phyloP scores from a whole-genome alignment of 1,140 invertebrate species.

The Stegodyphus dumicola region DNA sequence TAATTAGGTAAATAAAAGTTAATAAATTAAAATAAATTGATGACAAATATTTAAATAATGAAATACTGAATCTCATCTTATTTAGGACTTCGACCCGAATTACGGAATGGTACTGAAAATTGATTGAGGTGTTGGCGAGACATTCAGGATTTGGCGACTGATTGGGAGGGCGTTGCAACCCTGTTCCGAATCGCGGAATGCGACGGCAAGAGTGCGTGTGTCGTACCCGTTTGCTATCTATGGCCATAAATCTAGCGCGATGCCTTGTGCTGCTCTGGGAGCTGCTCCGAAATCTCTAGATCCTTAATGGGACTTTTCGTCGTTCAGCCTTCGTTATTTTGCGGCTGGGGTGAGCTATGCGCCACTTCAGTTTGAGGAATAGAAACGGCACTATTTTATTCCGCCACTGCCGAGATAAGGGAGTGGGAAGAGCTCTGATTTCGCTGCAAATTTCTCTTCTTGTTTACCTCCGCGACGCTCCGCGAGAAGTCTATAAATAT shows the following conservation, averaged over 20 bases:
- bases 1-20: no score
- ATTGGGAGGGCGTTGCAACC: neutral
- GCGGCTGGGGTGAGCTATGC: slow-evolving; percentile 32
- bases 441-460: slow-evolving; percentile 43
- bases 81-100: no score
- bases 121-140: no score
- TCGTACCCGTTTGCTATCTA: slow-evolving; percentile 41
- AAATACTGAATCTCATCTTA: no score
- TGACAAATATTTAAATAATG: no score
- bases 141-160: neutral
- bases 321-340: slow-evolving; percentile 12
- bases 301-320: slow-evolving; percentile 38
- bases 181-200: neutral
- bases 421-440: slow-evolving; percentile 36
- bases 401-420: neutral
- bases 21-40: no score
- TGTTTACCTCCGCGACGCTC: slow-evolving; percentile 37
- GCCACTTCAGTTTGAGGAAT: slow-evolving; percentile 36
- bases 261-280: neutral
- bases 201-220: slow-evolving; percentile 11
- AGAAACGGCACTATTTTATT: slow-evolving; percentile 37
- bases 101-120: no score
- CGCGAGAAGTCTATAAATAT: slow-evolving; percentile 37
- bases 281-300: slow-evolving; percentile 13
- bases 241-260: slow-evolving; percentile 16